These are phyloP conservation scores for Notothenia coriiceps DNA, from an alignment of 2,113 vertebrate genomes.

Conservation along the genomic window DNA sequence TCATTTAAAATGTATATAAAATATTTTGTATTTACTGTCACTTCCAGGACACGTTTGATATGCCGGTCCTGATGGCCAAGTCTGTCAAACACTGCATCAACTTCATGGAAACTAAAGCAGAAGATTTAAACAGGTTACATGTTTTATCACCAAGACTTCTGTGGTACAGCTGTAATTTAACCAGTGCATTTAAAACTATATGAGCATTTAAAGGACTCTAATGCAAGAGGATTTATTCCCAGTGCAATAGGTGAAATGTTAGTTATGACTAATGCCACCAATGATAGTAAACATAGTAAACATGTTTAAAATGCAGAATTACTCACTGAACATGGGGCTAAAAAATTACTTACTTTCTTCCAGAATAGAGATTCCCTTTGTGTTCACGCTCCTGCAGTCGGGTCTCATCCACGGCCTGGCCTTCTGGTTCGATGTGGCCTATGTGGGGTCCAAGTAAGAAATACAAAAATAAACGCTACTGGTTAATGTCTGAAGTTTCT, in stretches of 20 bases:
- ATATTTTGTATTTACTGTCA: background rate
- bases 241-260: background rate
- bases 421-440: slow-evolving; percentile 90
- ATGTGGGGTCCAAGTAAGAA: slow-evolving; percentile 84
- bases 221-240: background rate
- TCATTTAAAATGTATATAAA: no score
- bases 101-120: slow-evolving; percentile 83
- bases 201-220: background rate
- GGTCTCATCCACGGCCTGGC: slow-evolving; percentile 87
- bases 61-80: slow-evolving; percentile 85
- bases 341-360: background rate
- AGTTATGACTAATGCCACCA: background rate
- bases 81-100: slow-evolving; percentile 87
- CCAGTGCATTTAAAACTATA: background rate
- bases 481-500: no score
- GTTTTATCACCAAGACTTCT: background rate
- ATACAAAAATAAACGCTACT: background rate
- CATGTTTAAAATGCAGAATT: background rate
- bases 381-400: slow-evolving; percentile 85
- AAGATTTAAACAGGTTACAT: slow-evolving; percentile 83
- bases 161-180: background rate
- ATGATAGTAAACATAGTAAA: background rate
- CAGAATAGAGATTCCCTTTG: slow-evolving; percentile 88
- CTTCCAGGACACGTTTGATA: slow-evolving; percentile 86
- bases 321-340: background rate